Evolutionary conservation across 1,140 invertebrate species (phyloP).

Genomic region (Aphelinus certus): DNA sequence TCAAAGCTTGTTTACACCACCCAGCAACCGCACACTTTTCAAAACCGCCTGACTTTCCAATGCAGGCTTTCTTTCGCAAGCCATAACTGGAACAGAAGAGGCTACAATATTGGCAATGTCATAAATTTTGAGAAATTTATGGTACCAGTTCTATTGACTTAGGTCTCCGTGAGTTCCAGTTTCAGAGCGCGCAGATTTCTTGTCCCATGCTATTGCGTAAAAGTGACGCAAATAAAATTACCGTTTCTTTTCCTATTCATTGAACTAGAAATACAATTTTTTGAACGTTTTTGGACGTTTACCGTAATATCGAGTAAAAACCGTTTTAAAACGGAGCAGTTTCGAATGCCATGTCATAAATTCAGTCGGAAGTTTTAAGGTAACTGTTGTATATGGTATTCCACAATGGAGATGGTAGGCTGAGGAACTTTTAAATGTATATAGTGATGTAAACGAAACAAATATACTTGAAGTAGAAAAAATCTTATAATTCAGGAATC

Average conservation of each 20-base stretch:
- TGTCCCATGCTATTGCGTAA: not conserved
- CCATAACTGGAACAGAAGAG: not conserved
- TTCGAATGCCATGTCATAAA: too few species aligned
- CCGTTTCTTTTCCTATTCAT: too few species aligned
- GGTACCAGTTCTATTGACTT: not conserved
- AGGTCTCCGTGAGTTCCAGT: not conserved
- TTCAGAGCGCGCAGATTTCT: not conserved
- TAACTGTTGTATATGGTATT: too few species aligned
- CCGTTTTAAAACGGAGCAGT: conserved; percentile 15
- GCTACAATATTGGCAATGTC: conserved; percentile 7
- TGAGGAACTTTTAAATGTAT: too few species aligned
- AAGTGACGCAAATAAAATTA: not conserved
- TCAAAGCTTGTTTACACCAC: conserved; percentile 28
- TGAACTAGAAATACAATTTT: too few species aligned
- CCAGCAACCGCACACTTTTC: not conserved
- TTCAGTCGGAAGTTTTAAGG: too few species aligned
- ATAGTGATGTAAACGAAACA: too few species aligned
- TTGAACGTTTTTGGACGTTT: too few species aligned
- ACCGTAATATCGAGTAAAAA: not conserved
- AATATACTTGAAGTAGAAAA: too few species aligned
- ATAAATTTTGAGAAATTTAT: conserved; percentile 27
- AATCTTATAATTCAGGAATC: too few species aligned
- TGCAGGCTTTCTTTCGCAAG: too few species aligned
- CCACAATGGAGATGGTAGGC: too few species aligned
- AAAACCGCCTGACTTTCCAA: not conserved